Percentiles rank a stretch among this genome's conserved stretches.
Conservation (phyloP, 2,797 vertebrate species). For the Ceyx erithaca region DNA sequence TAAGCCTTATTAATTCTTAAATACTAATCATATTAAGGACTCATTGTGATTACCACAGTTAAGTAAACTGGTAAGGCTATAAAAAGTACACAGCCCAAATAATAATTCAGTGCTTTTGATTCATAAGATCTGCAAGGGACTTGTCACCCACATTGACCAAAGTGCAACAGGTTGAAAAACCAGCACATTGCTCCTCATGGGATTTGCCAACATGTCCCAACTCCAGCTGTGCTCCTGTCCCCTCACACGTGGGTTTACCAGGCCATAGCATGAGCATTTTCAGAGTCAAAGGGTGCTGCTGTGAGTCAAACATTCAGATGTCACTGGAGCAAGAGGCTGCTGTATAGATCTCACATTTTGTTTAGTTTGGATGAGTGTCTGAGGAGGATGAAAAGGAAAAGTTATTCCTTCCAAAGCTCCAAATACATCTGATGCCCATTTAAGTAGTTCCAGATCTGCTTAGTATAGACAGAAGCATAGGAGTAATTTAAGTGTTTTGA, state of each 20-base stretch:
- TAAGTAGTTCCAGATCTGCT: constrained; percentile 52
- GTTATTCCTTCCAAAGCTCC: constrained; percentile 47
- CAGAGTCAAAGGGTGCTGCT: neutral
- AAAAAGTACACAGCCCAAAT: neutral
- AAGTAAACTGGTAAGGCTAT: neutral
- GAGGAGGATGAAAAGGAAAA: constrained; percentile 48
- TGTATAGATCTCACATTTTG: constrained; percentile 40
- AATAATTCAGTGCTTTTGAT: neutral
- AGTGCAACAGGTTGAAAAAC: neutral
- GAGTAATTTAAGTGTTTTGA: constrained; percentile 29
- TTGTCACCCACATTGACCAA: fast-evolving
- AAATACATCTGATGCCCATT: neutral
- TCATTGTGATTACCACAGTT: neutral
- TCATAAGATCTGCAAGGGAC: neutral
- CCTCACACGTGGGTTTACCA: neutral
- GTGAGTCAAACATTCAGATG: neutral
- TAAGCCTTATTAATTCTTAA: constrained; percentile 37
- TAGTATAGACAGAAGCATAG: constrained; percentile 40
- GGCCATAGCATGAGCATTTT: neutral
- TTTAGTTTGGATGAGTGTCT: constrained; percentile 40
- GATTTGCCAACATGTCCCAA: neutral
- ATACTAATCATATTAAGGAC: neutral
- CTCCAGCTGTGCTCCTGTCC: neutral
- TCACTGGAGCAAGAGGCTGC: neutral
- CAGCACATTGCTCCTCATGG: fast-evolving